phyloP scores from a whole-genome alignment of 2,113 vertebrate species.

The Dasypus novemcinctus region DNA sequence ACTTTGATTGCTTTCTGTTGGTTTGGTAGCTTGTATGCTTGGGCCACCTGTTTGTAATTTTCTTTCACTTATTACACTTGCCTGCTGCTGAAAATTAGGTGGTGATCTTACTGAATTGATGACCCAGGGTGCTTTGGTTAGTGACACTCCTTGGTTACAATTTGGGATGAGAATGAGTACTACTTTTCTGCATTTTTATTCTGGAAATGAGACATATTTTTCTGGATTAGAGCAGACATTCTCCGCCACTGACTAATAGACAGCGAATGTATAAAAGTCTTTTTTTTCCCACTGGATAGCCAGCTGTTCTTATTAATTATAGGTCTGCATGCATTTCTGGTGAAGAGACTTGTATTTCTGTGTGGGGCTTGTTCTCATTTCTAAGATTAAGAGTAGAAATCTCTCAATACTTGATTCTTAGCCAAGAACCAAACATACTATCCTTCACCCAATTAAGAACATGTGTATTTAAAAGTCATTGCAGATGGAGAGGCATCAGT shows the following conservation, averaged over 20 bases:
- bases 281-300: constrained; percentile 1
- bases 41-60: constrained; percentile 46
- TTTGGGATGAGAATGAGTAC: constrained; percentile 6
- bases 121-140: constrained; percentile 1
- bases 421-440: constrained; percentile 67
- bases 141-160: background rate
- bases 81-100: constrained; percentile 41
- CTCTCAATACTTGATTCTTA: constrained; percentile 35
- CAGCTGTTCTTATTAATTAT: constrained; percentile 63
- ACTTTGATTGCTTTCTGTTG: constrained; percentile 62
- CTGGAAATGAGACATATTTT: constrained; percentile 42
- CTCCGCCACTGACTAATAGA: background rate
- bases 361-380: constrained; percentile 55
- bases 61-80: constrained; percentile 34
- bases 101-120: constrained; percentile 2
- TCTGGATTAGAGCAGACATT: background rate
- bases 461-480: constrained; percentile 53
- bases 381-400: constrained; percentile 43
- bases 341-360: constrained; percentile 55
- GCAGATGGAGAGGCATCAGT: constrained; percentile 40
- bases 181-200: constrained; percentile 42
- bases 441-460: constrained; percentile 63
- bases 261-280: background rate
- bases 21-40: constrained; percentile 44
- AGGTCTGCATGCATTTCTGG: constrained; percentile 33